Conservation (phyloP, 2,888 invertebrate genomes). For the Mallateleia sp. region DNA sequence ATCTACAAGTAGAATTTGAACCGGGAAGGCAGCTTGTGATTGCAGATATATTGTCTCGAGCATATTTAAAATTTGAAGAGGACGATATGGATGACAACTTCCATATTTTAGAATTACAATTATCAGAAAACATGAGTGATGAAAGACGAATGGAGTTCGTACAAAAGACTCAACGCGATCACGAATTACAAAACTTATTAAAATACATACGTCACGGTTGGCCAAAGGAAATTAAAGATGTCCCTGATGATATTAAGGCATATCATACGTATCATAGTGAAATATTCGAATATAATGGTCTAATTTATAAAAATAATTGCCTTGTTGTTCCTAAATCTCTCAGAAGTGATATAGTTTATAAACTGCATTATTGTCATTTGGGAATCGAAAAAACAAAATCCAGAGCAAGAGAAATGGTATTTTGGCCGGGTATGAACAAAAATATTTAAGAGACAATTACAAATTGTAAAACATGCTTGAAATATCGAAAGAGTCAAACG, state of each 20-base stretch:
- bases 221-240: slow-evolving; percentile 66
- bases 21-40: slow-evolving; percentile 77
- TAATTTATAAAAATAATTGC: slow-evolving; percentile 36
- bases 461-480: slow-evolving; percentile 66
- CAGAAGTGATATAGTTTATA: slow-evolving; percentile 49
- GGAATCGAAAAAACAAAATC: slow-evolving; percentile 68
- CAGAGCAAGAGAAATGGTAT: slow-evolving; percentile 62
- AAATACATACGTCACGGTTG: slow-evolving; percentile 53
- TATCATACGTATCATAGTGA: slow-evolving; percentile 58
- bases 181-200: slow-evolving; percentile 59
- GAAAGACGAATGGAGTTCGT: slow-evolving; percentile 40
- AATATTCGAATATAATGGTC: slow-evolving; percentile 47
- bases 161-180: slow-evolving; percentile 65
- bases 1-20: slow-evolving; percentile 63
- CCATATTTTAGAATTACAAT: slow-evolving; percentile 52
- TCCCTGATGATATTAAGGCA: slow-evolving; percentile 65
- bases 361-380: slow-evolving; percentile 75
- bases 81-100: slow-evolving; percentile 61
- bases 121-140: slow-evolving; percentile 48
- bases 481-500: slow-evolving; percentile 52
- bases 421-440: slow-evolving; percentile 65
- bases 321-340: slow-evolving; percentile 77
- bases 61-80: slow-evolving; percentile 33
- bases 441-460: slow-evolving; percentile 23
- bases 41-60: slow-evolving; percentile 75